Conservation (phyloP, 2,797 vertebrate species). For the Buphagus erythrorhynchus region DNA sequence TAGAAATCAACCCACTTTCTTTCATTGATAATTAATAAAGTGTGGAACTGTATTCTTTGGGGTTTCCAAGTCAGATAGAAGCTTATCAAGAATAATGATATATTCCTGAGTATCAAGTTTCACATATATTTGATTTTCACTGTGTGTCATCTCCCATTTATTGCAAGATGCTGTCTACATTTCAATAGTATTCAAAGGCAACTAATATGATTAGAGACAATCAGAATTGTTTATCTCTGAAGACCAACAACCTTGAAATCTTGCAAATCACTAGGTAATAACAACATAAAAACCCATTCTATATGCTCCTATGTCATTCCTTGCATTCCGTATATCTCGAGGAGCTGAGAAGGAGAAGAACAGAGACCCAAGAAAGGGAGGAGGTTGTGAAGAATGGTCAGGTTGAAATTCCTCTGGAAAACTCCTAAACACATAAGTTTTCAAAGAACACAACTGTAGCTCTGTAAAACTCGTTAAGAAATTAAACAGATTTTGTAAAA, state of each 20-base stretch:
- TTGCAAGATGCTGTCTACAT: background rate
- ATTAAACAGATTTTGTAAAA: background rate
- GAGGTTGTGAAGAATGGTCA: background rate
- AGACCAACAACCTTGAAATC: background rate
- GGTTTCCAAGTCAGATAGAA: background rate
- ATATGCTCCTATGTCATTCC: fast-evolving
- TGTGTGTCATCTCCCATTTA: background rate
- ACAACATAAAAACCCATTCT: background rate
- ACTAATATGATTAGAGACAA: background rate
- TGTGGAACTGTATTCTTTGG: background rate
- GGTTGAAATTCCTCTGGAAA: background rate
- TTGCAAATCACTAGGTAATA: background rate
- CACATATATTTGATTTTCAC: background rate
- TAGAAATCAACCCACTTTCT: background rate
- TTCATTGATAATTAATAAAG: background rate
- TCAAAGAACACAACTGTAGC: background rate
- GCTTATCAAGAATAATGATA: background rate
- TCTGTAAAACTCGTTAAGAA: background rate
- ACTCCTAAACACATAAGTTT: background rate
- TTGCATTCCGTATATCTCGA: background rate
- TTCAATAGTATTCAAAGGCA: background rate
- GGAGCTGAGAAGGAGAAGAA: background rate
- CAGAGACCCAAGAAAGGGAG: fast-evolving
- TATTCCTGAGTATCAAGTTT: background rate
- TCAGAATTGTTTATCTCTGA: background rate